phyloP scores from a whole-genome alignment of 1,140 invertebrate species.

The Ericerus pela region DNA sequence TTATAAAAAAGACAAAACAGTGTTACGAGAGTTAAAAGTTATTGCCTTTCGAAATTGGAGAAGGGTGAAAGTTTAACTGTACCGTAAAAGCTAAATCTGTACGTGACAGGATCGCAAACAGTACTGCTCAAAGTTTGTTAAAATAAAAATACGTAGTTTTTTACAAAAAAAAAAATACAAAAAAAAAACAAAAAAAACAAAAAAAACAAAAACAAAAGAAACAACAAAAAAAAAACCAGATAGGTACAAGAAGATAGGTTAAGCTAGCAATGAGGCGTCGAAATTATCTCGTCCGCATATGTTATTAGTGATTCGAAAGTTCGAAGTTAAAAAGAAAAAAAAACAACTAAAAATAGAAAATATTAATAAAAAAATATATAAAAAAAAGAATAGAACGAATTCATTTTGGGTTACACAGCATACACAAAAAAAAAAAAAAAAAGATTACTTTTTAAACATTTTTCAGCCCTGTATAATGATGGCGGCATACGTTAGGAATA shows the following conservation, averaged over 20 bases:
- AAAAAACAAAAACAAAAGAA: not conserved
- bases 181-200: not conserved
- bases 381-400: no score
- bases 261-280: not conserved
- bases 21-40: not conserved
- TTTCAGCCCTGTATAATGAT: no score
- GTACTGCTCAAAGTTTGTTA: not conserved
- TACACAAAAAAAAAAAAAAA: no score
- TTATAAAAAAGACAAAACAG: slow-evolving; percentile 1
- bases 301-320: no score
- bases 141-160: not conserved
- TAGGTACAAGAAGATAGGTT: not conserved
- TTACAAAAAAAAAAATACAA: not conserved
- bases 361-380: no score
- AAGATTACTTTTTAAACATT: no score
- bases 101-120: not conserved
- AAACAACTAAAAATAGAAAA: no score
- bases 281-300: no score
- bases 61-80: not conserved
- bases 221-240: not conserved
- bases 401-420: no score
- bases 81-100: slow-evolving; percentile 5
- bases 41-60: not conserved
- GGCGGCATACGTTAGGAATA: no score
- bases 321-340: no score